Evolutionary conservation across 2,113 vertebrate species (phyloP).

Genomic region (Entelurus aequoreus): DNA sequence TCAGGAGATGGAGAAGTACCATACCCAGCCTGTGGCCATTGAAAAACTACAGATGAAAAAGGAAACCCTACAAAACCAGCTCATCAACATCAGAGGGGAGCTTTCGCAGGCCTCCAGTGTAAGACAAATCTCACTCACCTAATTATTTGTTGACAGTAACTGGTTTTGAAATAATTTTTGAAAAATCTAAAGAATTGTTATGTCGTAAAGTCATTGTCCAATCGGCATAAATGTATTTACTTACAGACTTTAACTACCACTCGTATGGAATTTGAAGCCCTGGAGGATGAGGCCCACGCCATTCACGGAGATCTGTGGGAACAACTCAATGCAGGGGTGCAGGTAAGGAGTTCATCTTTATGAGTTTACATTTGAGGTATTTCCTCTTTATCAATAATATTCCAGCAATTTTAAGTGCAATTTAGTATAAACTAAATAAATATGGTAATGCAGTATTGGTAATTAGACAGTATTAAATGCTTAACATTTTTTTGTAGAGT

Average conservation of each 20-base stretch:
- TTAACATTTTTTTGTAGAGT: constrained; percentile 66
- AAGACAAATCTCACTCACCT: constrained; percentile 33
- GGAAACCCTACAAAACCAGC: constrained; percentile 89
- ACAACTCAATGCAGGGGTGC: constrained; percentile 87
- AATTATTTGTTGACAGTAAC: not conserved
- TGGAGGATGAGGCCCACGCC: constrained; percentile 86
- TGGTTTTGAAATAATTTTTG: not conserved
- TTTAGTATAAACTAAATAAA: too few relatives aligned
- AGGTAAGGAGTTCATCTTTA: constrained; percentile 67
- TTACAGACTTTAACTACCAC: constrained; percentile 80
- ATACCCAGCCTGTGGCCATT: constrained; percentile 77
- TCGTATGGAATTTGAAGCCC: constrained; percentile 83
- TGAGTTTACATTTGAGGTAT: not conserved
- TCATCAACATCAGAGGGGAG: constrained; percentile 91
- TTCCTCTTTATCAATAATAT: not conserved
- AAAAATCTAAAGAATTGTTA: not conserved
- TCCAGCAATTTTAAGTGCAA: not conserved
- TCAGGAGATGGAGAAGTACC: constrained; percentile 91
- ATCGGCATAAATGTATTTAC: not conserved
- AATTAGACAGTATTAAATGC: too few relatives aligned
- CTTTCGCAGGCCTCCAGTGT: constrained; percentile 93
- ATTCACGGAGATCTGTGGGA: constrained; percentile 94
- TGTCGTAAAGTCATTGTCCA: not conserved
- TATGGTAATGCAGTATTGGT: too few relatives aligned
- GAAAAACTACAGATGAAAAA: constrained; percentile 90